phyloP scores from a whole-genome alignment of 2,888 invertebrate species.

The Brachypalpus laphriformis region DNA sequence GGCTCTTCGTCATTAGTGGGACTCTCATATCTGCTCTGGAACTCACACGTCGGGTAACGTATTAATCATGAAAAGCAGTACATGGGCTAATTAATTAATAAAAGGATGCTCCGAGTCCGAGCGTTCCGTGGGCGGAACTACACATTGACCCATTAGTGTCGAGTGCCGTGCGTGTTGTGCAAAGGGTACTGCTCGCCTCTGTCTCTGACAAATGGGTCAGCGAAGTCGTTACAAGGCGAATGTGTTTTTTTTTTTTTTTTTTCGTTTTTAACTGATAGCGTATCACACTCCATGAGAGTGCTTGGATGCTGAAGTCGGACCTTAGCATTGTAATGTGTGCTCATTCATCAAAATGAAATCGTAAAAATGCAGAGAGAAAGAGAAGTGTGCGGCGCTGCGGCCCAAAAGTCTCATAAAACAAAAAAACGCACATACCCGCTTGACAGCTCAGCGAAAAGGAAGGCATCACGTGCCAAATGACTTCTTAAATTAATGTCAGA shows the following conservation, averaged over 20 bases:
- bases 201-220: constrained; percentile 67
- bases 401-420: constrained; percentile 34
- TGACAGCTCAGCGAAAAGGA: constrained; percentile 63
- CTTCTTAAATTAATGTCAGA: constrained; percentile 74
- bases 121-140: constrained; percentile 69
- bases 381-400: constrained; percentile 35
- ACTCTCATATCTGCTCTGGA: constrained; percentile 59
- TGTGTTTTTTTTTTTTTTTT: constrained; percentile 22
- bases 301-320: not conserved
- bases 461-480: constrained; percentile 74
- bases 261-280: constrained; percentile 28
- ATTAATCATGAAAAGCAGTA: constrained; percentile 66
- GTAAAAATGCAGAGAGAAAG: constrained; percentile 37
- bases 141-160: constrained; percentile 71
- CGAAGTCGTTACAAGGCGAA: constrained; percentile 56
- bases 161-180: constrained; percentile 35
- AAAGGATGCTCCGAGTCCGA: constrained; percentile 50
- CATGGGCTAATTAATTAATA: constrained; percentile 69
- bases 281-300: constrained; percentile 53
- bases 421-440: constrained; percentile 11
- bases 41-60: constrained; percentile 71
- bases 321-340: constrained; percentile 51
- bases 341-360: constrained; percentile 72
- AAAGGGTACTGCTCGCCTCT: not conserved
- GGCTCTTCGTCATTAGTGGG: constrained; percentile 42